phyloP scores from a whole-genome alignment of 1,140 invertebrate genomes.

The Drosophila triauraria region DNA sequence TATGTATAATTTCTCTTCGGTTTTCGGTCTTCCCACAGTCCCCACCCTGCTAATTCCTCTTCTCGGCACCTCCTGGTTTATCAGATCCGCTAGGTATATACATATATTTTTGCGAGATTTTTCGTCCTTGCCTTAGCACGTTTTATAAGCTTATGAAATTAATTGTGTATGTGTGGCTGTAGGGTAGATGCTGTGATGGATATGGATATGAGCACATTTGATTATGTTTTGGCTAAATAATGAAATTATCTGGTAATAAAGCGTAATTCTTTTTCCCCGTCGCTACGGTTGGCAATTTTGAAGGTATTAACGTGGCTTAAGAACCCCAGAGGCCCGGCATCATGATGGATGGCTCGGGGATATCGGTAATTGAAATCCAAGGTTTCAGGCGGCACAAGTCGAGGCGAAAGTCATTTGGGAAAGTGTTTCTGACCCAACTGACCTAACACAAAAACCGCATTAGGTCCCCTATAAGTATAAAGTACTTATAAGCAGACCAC shows the following conservation, averaged over 20 bases:
- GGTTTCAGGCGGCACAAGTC: conserved; percentile 13
- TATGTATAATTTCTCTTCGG: conserved; percentile 78
- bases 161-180: conserved; percentile 54
- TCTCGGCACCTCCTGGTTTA: conserved; percentile 49
- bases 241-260: conserved; percentile 81
- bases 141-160: conserved; percentile 82
- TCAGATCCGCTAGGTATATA: conserved; percentile 58
- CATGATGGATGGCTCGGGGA: conserved; percentile 43
- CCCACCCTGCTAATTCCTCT: conserved; percentile 7
- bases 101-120: conserved; percentile 39
- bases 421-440: conserved; percentile 49
- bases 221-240: conserved; percentile 82
- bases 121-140: conserved; percentile 54
- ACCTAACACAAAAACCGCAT: conserved; percentile 73
- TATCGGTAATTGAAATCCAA: conserved; percentile 37
- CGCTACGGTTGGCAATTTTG: conserved; percentile 43
- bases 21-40: conserved; percentile 42
- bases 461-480: conserved; percentile 32
- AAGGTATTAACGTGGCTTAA: conserved; percentile 59
- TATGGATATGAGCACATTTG: conserved; percentile 67
- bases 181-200: conserved; percentile 63
- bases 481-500: conserved; percentile 62
- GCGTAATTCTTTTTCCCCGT: conserved; percentile 50
- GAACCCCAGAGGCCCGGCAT: conserved; percentile 17
- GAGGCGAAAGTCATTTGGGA: conserved; percentile 38